These are phyloP conservation scores for Cricetomys ansorgei DNA, from an alignment of 2,113 vertebrate species.

Conservation along the genomic window DNA sequence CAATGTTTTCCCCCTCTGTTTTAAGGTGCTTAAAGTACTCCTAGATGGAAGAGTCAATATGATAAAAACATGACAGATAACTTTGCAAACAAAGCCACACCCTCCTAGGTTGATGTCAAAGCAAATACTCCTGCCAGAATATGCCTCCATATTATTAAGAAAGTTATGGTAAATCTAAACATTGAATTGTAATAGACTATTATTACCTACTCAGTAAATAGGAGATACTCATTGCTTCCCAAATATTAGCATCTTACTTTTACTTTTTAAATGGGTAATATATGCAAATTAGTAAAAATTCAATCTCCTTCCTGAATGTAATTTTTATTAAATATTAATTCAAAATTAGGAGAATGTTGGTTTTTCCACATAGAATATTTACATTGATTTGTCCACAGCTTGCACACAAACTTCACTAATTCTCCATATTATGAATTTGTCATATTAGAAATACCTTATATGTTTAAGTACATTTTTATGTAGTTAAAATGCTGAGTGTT, in stretches of 20 bases:
- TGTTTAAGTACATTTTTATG: slow-evolving; percentile 9
- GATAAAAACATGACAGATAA: background rate
- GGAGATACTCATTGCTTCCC: background rate
- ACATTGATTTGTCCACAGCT: background rate
- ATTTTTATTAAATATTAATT: slow-evolving; percentile 37
- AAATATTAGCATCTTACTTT: slow-evolving; percentile 19
- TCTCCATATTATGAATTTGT: background rate
- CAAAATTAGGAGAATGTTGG: slow-evolving; percentile 27
- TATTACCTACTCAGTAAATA: background rate
- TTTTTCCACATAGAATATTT: slow-evolving; percentile 36
- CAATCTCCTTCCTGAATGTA: background rate
- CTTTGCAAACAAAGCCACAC: background rate
- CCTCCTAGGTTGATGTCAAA: background rate
- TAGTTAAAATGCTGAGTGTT: slow-evolving; percentile 43
- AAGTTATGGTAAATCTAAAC: background rate
- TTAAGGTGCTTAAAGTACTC: background rate
- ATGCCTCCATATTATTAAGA: background rate
- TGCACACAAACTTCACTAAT: slow-evolving; percentile 22
- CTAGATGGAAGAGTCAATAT: background rate
- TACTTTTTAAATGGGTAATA: background rate
- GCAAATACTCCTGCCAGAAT: background rate
- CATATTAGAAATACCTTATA: background rate
- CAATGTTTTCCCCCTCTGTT: background rate
- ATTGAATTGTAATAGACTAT: slow-evolving; percentile 19
- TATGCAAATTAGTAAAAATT: slow-evolving; percentile 9